Percentiles rank a stretch among this genome's conserved stretches.
Conservation (phyloP, 2,113 vertebrate genomes). For the Phaetusa simplex region DNA sequence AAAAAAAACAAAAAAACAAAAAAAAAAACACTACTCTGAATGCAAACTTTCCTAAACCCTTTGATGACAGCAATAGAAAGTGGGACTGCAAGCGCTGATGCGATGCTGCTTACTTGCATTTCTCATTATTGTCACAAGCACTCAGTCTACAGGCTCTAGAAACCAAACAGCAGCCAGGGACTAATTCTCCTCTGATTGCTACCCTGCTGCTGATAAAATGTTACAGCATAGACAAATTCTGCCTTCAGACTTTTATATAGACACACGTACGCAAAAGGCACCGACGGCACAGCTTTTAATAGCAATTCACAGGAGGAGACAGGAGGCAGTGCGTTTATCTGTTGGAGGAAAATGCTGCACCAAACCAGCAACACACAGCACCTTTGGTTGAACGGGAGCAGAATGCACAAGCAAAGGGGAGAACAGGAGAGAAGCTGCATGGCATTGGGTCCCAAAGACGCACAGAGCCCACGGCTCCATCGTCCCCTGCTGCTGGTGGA, state of each 20-base stretch:
- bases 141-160: background rate
- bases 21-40: background rate
- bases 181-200: background rate
- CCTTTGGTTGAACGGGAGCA: background rate
- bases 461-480: background rate
- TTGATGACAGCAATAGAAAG: conserved; percentile 67
- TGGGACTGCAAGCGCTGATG: conserved; percentile 13
- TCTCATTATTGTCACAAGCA: conserved; percentile 35
- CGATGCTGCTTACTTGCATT: background rate
- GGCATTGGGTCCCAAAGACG: background rate
- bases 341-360: background rate
- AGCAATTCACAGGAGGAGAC: background rate
- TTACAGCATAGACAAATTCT: background rate
- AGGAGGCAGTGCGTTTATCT: background rate
- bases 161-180: background rate
- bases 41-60: conserved; percentile 45
- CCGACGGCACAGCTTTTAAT: background rate
- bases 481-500: background rate
- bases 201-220: background rate
- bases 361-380: background rate
- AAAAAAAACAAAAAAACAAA: background rate
- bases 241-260: background rate
- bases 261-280: background rate
- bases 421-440: background rate
- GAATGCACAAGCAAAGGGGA: background rate